phyloP scores from a whole-genome alignment of 2,888 invertebrate species.

The Ypsolopha sequella region DNA sequence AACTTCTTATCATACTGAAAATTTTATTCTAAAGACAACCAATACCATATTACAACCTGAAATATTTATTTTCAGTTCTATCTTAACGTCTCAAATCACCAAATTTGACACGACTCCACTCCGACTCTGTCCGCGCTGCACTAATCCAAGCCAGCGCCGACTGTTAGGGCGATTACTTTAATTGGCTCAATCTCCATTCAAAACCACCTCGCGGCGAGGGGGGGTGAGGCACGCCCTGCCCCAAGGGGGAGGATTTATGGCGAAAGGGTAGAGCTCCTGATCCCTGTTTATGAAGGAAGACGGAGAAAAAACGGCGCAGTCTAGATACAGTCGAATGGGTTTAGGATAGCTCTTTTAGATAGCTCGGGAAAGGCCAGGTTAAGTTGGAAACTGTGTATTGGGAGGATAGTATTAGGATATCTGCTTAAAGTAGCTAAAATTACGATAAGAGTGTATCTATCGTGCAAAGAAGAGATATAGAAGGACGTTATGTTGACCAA shows the following conservation, averaged over 20 bases:
- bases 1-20: slow-evolving; percentile 6
- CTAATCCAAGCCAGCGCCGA: slow-evolving; percentile 79
- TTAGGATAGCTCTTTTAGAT: too few species aligned
- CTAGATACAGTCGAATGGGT: background rate
- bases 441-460: too few species aligned
- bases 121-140: slow-evolving; percentile 39
- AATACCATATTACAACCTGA: background rate
- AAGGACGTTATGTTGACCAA: too few species aligned
- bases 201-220: slow-evolving; percentile 58
- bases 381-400: too few species aligned
- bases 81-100: background rate
- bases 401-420: too few species aligned
- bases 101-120: slow-evolving; percentile 29
- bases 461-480: too few species aligned
- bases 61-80: background rate
- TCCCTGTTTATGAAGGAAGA: slow-evolving; percentile 69
- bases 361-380: too few species aligned
- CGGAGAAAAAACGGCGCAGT: slow-evolving; percentile 40
- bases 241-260: slow-evolving; percentile 55
- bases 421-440: too few species aligned
- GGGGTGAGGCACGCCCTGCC: slow-evolving; percentile 12
- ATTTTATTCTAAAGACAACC: background rate
- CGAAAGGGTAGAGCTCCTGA: slow-evolving; percentile 64
- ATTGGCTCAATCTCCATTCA: slow-evolving; percentile 77
- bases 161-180: slow-evolving; percentile 79